Conservation (phyloP, 2,888 invertebrate genomes). For the Scaptomyza flava region DNA sequence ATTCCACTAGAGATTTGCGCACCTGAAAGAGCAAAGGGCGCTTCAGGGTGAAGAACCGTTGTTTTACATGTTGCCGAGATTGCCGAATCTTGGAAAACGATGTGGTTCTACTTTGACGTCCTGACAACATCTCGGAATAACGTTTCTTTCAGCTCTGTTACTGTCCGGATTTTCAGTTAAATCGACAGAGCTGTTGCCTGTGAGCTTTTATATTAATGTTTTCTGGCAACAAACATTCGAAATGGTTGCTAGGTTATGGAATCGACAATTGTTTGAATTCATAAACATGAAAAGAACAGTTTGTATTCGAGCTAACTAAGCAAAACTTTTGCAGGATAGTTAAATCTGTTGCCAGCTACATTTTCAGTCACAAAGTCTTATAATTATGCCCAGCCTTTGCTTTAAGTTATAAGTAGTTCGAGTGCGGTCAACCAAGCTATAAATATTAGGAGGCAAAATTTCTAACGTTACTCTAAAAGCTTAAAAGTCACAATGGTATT, state of each 20-base stretch:
- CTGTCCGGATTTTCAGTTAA: neutral
- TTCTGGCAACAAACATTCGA: constrained; percentile 24
- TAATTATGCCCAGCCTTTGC: neutral
- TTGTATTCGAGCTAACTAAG: neutral
- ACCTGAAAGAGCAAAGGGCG: constrained; percentile 57
- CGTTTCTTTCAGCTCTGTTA: neutral
- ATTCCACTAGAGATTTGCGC: constrained; percentile 73
- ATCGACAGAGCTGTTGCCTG: constrained; percentile 9
- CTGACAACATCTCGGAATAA: constrained; percentile 6
- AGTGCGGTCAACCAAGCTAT: neutral
- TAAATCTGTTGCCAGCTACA: neutral
- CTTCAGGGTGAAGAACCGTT: constrained; percentile 46
- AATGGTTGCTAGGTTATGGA: constrained; percentile 45
- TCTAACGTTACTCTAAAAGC: neutral
- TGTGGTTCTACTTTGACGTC: neutral
- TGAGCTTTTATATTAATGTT: constrained; percentile 8
- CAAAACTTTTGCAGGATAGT: neutral
- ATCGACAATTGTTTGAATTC: neutral
- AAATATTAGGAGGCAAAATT: neutral
- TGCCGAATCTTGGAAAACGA: constrained; percentile 13
- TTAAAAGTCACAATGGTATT: constrained; percentile 1
- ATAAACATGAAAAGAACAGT: neutral
- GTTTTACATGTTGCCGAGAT: constrained; percentile 1
- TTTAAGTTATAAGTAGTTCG: too few species aligned
- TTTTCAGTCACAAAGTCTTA: too few species aligned